phyloP scores from a whole-genome alignment of 2,113 vertebrate species.

The Corydoras maculifer region DNA sequence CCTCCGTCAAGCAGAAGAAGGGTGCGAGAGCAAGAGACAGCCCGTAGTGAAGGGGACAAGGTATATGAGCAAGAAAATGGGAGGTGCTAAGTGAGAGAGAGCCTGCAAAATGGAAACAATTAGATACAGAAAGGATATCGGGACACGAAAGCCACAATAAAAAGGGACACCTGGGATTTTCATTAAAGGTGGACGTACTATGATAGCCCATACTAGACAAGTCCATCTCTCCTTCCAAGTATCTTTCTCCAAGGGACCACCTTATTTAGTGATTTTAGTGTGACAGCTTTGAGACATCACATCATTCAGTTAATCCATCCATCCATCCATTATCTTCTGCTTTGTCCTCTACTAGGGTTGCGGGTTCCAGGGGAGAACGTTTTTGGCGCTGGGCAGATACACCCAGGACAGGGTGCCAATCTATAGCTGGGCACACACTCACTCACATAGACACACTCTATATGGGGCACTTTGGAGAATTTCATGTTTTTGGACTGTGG shows the following conservation, averaged over 20 bases:
- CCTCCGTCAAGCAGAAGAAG: constrained; percentile 72
- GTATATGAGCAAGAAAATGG: constrained; percentile 30
- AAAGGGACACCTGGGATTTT: constrained; percentile 55
- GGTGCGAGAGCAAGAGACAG: constrained; percentile 52
- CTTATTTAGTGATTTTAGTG: constrained; percentile 27
- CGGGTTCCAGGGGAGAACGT: too few relatives aligned
- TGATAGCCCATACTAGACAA: constrained; percentile 71
- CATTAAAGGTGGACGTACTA: constrained; percentile 78
- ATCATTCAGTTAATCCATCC: constrained; percentile 14
- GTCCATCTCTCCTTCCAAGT: constrained; percentile 7
- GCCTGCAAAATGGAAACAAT: background rate
- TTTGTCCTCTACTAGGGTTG: too few relatives aligned
- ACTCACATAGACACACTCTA: too few relatives aligned
- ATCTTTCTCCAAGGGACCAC: constrained; percentile 9
- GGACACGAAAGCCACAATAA: background rate
- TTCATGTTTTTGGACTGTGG: too few relatives aligned
- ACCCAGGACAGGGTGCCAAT: too few relatives aligned
- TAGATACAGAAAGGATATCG: constrained; percentile 44
- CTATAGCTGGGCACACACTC: too few relatives aligned
- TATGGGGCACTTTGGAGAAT: too few relatives aligned
- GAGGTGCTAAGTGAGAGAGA: background rate
- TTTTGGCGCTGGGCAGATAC: too few relatives aligned
- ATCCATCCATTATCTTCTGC: background rate
- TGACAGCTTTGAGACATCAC: constrained; percentile 33
- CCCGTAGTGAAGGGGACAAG: constrained; percentile 53